phyloP scores from a whole-genome alignment of 2,113 vertebrate genomes.

The Sminthopsis crassicaudata region DNA sequence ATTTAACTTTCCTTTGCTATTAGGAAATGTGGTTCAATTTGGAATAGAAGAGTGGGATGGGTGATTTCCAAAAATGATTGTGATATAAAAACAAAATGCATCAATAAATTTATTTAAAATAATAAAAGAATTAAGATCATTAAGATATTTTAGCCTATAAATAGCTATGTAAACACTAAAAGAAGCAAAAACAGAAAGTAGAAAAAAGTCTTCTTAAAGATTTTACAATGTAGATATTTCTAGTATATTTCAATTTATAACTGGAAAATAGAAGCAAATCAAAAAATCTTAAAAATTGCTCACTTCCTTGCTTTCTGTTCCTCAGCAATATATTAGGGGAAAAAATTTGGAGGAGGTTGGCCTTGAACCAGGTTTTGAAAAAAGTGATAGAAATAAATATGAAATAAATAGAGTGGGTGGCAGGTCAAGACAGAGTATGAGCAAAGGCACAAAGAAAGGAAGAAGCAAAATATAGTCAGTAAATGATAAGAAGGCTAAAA shows the following conservation, averaged over 20 bases:
- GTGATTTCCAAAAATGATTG: neutral
- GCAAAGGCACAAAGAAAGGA: neutral
- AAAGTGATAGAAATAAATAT: neutral
- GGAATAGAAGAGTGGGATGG: too few species aligned
- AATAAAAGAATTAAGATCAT: neutral
- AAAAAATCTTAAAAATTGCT: neutral
- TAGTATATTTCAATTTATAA: neutral
- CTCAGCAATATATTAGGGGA: neutral
- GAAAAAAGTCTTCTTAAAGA: neutral
- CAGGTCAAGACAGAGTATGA: neutral
- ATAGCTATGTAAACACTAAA: neutral
- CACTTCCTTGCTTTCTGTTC: neutral
- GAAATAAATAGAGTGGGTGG: neutral
- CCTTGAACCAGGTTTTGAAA: neutral
- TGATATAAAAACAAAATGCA: neutral
- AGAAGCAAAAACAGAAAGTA: neutral
- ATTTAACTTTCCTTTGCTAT: too few species aligned
- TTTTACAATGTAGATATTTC: neutral
- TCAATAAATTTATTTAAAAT: neutral
- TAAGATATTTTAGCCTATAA: neutral
- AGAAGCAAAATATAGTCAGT: neutral
- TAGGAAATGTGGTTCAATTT: too few species aligned
- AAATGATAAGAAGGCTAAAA: neutral
- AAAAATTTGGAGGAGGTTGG: neutral
- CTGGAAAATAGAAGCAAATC: neutral